Evolutionary conservation across 2,113 vertebrate genomes (phyloP).

Genomic region (Hypocryptadius cinnamomeus): DNA sequence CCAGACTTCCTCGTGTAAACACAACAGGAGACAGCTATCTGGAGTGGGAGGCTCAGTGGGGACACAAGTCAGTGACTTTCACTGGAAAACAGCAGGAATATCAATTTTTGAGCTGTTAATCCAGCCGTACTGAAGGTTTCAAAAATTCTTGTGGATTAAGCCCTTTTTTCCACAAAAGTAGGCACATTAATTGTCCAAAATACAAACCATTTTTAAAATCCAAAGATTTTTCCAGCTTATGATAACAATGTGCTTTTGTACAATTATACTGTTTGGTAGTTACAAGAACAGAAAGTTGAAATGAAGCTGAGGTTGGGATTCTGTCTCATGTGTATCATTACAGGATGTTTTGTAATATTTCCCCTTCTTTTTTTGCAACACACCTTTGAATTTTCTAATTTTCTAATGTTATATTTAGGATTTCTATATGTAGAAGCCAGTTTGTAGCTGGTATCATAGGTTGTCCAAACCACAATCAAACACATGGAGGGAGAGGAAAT

Average conservation of each 20-base stretch:
- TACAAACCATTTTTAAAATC: not conserved
- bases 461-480: not conserved
- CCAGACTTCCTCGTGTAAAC: not conserved
- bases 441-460: not conserved
- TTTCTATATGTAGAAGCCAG: not conserved
- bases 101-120: not conserved
- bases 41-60: not conserved
- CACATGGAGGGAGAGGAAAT: not conserved
- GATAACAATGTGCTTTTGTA: not conserved
- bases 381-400: not conserved
- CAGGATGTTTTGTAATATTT: not conserved
- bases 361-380: not conserved
- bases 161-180: not conserved
- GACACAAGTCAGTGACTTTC: not conserved
- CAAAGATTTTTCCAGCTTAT: not conserved
- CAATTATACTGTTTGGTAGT: not conserved
- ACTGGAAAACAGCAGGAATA: not conserved
- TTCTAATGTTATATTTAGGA: not conserved
- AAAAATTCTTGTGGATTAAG: not conserved
- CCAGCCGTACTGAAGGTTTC: not conserved
- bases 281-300: not conserved
- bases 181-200: not conserved
- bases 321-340: not conserved
- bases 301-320: not conserved
- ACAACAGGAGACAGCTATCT: not conserved